Evolutionary conservation across 2,113 vertebrate species (phyloP).

Genomic region (Chascanopsetta lugubris): DNA sequence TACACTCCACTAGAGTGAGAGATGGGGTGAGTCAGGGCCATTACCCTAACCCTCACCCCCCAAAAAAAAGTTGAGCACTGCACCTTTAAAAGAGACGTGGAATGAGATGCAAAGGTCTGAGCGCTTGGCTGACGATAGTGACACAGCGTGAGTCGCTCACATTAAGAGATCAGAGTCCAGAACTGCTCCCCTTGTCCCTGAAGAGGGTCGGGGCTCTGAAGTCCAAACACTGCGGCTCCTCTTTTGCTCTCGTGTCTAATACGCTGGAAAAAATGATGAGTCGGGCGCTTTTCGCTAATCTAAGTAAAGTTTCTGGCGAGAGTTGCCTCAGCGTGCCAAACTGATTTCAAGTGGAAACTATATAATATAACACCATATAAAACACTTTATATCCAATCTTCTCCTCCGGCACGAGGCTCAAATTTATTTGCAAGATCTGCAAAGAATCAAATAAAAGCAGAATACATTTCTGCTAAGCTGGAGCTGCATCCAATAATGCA

Average conservation of each 20-base stretch:
- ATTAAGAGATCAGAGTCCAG: slow-evolving; percentile 40
- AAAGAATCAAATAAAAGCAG: slow-evolving; percentile 1
- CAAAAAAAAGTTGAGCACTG: no score
- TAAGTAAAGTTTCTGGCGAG: slow-evolving; percentile 31
- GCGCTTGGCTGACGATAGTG: no score
- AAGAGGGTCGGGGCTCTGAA: slow-evolving; percentile 33
- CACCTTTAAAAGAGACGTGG: no score
- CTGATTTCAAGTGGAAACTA: slow-evolving; percentile 22
- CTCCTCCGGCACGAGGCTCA: not conserved
- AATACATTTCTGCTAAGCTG: not conserved
- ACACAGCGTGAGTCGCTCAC: no score
- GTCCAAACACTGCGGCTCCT: slow-evolving; percentile 44
- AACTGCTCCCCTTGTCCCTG: slow-evolving; percentile 31
- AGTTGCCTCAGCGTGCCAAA: slow-evolving; percentile 35
- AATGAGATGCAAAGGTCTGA: no score
- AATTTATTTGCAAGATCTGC: slow-evolving; percentile 22
- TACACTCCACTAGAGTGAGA: no score
- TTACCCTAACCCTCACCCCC: no score
- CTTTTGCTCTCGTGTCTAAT: slow-evolving; percentile 29
- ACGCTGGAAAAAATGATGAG: slow-evolving; percentile 46
- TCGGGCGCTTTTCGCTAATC: slow-evolving; percentile 32
- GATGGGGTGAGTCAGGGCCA: no score
- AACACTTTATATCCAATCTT: slow-evolving; percentile 8
- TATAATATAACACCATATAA: slow-evolving; percentile 17
- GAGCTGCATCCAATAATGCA: not conserved